Evolutionary conservation across 1,140 invertebrate species (phyloP).

Genomic region (Lordiphosa mommai): DNA sequence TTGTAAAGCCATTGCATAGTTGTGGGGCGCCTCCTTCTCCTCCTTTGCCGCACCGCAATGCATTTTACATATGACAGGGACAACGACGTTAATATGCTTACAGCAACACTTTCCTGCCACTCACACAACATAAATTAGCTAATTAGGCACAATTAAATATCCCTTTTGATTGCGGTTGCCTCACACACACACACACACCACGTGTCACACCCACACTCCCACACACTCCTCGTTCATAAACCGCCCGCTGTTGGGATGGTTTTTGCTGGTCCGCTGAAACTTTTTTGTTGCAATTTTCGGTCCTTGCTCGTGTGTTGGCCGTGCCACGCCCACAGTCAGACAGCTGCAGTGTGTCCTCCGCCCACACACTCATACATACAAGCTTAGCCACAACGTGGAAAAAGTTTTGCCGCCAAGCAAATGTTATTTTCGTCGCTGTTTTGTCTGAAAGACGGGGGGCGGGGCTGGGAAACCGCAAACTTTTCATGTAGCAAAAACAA

Average conservation of each 20-base stretch:
- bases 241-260: constrained; percentile 17
- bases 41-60: not conserved
- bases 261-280: constrained; percentile 34
- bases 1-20: constrained; percentile 22
- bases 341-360: constrained; percentile 44
- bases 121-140: constrained; percentile 71
- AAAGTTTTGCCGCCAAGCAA: constrained; percentile 65
- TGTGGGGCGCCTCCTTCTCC: constrained; percentile 10
- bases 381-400: constrained; percentile 66
- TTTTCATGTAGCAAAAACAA: constrained; percentile 66
- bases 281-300: constrained; percentile 66
- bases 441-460: constrained; percentile 31
- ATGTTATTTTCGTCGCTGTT: constrained; percentile 74
- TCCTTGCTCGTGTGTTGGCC: constrained; percentile 53
- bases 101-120: constrained; percentile 54
- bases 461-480: constrained; percentile 67
- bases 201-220: not conserved
- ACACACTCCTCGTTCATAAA: not conserved
- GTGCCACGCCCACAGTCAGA: constrained; percentile 51
- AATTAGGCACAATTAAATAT: constrained; percentile 76
- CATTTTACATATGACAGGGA: constrained; percentile 31
- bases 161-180: constrained; percentile 69
- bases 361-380: constrained; percentile 30
- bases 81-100: constrained; percentile 58
- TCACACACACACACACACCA: constrained; percentile 3